Evolutionary conservation across 2,888 invertebrate species (phyloP).

Genomic region (Amiota communis): DNA sequence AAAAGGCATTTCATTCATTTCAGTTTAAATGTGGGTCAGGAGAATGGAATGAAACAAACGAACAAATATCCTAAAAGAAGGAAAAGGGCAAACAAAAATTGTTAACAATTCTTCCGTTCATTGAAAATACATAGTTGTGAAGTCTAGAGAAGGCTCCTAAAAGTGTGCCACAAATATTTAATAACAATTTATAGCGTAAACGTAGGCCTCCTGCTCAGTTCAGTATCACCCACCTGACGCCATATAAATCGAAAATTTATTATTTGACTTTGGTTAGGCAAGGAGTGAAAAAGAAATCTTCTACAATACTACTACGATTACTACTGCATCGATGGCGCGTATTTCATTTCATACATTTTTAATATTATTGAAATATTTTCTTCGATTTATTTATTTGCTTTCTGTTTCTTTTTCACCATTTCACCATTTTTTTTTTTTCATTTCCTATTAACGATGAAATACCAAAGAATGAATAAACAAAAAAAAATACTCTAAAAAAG

Average conservation of each 20-base stretch:
- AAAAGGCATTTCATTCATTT: constrained; percentile 7
- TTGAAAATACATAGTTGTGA: not conserved
- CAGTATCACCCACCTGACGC: not conserved
- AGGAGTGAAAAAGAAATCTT: not conserved
- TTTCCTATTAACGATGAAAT: not conserved
- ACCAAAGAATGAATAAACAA: not conserved
- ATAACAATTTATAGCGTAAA: constrained; percentile 27
- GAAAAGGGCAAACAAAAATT: not conserved
- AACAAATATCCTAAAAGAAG: not conserved
- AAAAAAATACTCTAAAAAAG: not conserved
- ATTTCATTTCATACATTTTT: constrained; percentile 30
- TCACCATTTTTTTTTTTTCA: not conserved
- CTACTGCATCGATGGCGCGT: not conserved
- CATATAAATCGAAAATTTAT: constrained; percentile 27
- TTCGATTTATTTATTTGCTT: constrained; percentile 26
- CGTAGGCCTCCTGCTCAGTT: constrained; percentile 1
- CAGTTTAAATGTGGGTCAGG: not conserved
- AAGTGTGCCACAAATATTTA: constrained; percentile 28
- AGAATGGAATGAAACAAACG: not conserved
- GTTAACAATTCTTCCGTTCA: constrained; percentile 12
- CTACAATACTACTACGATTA: not conserved
- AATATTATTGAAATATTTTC: constrained; percentile 31
- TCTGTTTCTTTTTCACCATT: not conserved
- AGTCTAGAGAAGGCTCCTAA: constrained; percentile 2
- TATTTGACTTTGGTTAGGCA: not conserved